These are phyloP conservation scores for Sapayoa aenigma DNA, from an alignment of 2,113 vertebrate species.

Conservation along the genomic window DNA sequence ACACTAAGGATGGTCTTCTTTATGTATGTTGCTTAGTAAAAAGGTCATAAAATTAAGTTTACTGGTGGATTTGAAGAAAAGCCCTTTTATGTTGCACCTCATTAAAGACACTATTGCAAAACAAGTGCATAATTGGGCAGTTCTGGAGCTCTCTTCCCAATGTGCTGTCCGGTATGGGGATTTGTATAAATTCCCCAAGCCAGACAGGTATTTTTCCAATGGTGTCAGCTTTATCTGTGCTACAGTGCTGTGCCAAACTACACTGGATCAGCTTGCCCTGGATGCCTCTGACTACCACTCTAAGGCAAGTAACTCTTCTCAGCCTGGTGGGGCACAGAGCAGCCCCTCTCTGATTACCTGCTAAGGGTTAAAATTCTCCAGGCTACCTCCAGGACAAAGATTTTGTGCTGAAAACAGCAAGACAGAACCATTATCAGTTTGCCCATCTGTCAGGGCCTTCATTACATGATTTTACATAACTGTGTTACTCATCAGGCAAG, in stretches of 20 bases:
- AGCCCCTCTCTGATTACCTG: background rate
- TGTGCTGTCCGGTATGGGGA: background rate
- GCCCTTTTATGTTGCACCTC: background rate
- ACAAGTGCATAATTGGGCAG: background rate
- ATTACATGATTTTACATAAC: background rate
- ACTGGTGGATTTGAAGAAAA: background rate
- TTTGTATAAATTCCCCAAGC: background rate
- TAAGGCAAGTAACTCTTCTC: background rate
- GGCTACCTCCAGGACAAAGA: background rate
- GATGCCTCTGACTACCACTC: background rate
- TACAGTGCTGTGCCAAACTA: background rate
- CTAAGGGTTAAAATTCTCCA: background rate
- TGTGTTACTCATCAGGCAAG: background rate
- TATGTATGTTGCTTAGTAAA: background rate
- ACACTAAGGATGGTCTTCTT: background rate
- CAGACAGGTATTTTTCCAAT: background rate
- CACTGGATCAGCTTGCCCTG: background rate
- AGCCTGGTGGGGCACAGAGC: background rate
- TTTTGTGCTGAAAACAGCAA: background rate
- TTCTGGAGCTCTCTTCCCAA: background rate
- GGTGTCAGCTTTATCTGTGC: background rate
- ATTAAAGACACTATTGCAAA: background rate
- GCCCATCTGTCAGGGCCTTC: background rate
- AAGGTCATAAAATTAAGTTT: background rate
- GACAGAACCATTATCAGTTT: background rate